These are phyloP conservation scores for Lagenorhynchus albirostris DNA, from an alignment of 2,113 vertebrate genomes.

Conservation along the genomic window DNA sequence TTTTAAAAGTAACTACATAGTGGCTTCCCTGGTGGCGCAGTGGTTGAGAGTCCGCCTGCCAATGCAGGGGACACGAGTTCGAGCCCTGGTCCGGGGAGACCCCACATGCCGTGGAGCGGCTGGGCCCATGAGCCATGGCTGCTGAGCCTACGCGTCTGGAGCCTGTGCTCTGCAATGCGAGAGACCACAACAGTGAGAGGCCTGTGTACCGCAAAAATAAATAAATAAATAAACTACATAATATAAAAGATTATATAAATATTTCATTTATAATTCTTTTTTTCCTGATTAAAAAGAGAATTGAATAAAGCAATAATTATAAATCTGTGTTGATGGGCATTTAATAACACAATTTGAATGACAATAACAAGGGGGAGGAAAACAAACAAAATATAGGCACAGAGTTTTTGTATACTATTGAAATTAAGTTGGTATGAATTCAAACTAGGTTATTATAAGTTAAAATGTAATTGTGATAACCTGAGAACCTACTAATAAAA, in stretches of 20 bases:
- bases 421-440: background rate
- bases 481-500: background rate
- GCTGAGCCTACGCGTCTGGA: too few relatives aligned
- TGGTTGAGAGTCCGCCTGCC: too few relatives aligned
- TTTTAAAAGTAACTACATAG: background rate
- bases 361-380: background rate
- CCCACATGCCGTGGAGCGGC: fast-evolving
- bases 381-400: background rate
- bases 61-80: too few relatives aligned
- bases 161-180: too few relatives aligned
- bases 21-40: too few relatives aligned
- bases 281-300: background rate
- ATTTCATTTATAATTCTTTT: background rate
- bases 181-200: too few relatives aligned
- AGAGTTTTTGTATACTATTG: background rate
- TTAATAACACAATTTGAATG: background rate
- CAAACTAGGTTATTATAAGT: background rate
- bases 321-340: background rate
- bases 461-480: background rate
- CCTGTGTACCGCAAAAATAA: too few relatives aligned
- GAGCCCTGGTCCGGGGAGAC: too few relatives aligned
- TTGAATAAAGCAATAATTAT: background rate
- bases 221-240: background rate
- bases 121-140: too few relatives aligned
- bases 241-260: background rate